Evolutionary conservation across 1,140 invertebrate species (phyloP), one percentile per base, ranked within the genome.

Genomic region (Hyles euphorbiae): DNA sequence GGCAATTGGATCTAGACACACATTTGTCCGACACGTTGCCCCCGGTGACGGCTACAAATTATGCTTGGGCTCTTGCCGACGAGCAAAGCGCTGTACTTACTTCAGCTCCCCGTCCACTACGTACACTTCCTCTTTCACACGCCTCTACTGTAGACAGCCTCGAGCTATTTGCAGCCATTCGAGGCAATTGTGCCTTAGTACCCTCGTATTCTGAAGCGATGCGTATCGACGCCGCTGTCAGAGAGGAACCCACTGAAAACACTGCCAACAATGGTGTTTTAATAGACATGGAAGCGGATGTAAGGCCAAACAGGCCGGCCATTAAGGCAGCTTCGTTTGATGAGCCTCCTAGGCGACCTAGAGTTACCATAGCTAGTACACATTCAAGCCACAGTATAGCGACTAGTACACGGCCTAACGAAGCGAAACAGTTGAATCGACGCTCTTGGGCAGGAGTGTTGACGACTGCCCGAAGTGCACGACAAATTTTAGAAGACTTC

Each of bases 71-170:
- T 22, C 70, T 89, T 6, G 80, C 83, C 10, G 87, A 89, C 65
- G 94, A 96, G 63, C 88, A 94, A 64, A 94, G 82, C 53, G 88
- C 88, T 2, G 72, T 89, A 4, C 68, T 89, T 87, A 72, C 93
- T 93, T 63, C 91, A 83, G 53, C 93, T 90, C 51, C 92, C 88
- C 83, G 94, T 90, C 83, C 96, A 93, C 87, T 94, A 89, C 64
- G 94, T 92, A 78, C 94, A 90, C 48, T 89, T 93, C 61, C 90
- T 93, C 50, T 93, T 92, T 91, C 93, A 90, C 63, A 92, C 81
- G 69, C 88, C 56, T 72, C 89, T 61, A 87, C 84, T 22, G 83
- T 88, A 5, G 85, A 90, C 56, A 87, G 81, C 56, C 70, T 84
- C 47, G 82, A 87, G 66, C 64, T 86, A 43, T 87, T 87, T 57